These are phyloP conservation scores for Helicolenus hilgendorfi DNA, from an alignment of 2,797 vertebrate species.

Conservation along the genomic window DNA sequence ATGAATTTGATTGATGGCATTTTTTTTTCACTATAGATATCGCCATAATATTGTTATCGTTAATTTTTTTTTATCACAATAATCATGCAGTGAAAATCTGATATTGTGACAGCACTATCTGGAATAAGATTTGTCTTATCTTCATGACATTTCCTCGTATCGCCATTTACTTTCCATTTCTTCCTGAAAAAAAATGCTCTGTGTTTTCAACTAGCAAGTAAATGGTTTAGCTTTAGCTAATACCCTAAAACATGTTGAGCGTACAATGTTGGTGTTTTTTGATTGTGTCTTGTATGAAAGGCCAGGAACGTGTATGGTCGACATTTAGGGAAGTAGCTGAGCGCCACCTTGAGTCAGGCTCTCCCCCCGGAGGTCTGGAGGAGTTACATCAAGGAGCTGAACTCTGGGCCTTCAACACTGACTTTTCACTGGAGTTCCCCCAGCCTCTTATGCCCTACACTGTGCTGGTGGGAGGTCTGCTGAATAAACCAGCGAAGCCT, in stretches of 20 bases:
- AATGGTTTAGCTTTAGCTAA: background rate
- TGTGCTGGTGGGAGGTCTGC: constrained; percentile 85
- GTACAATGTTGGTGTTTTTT: background rate
- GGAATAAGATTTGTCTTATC: background rate
- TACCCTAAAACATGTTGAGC: background rate
- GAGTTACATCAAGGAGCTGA: constrained; percentile 84
- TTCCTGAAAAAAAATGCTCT: background rate
- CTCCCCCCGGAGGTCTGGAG: constrained; percentile 55
- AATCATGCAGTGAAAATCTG: too few species aligned
- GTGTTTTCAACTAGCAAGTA: background rate
- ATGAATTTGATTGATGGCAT: too few species aligned
- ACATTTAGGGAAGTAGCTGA: constrained; percentile 74
- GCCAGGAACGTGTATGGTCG: constrained; percentile 47
- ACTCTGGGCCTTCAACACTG: constrained; percentile 88
- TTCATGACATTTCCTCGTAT: background rate
- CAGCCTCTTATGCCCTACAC: constrained; percentile 86
- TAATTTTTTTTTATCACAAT: too few species aligned
- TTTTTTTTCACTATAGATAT: too few species aligned
- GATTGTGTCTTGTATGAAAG: constrained; percentile 19
- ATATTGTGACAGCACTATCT: background rate
- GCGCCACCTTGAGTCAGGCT: constrained; percentile 77
- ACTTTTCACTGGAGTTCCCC: constrained; percentile 89
- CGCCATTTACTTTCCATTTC: background rate
- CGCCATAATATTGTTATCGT: too few species aligned
- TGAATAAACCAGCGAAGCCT: constrained; percentile 80